Evolutionary conservation across 2,888 invertebrate species (phyloP).

Genomic region (Drosophila anomalata): DNA sequence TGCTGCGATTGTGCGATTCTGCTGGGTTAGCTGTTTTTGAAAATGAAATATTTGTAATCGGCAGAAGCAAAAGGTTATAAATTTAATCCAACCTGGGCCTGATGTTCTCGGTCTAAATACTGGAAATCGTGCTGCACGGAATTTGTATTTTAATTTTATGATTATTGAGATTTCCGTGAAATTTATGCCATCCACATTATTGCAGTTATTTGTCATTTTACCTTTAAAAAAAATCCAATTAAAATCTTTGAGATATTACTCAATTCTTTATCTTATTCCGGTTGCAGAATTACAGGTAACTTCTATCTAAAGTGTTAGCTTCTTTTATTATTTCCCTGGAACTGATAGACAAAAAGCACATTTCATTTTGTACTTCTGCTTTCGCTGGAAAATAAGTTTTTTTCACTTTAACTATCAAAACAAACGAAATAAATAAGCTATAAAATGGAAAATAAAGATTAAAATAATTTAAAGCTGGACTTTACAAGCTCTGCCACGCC

Average conservation of each 20-base stretch:
- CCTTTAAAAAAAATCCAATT: neutral
- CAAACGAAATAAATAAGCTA: constrained; percentile 34
- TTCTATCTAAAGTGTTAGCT: neutral
- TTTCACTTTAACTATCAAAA: constrained; percentile 8
- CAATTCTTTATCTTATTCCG: neutral
- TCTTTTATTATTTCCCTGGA: constrained; percentile 35
- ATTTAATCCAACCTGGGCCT: neutral
- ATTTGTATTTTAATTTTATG: constrained; percentile 11
- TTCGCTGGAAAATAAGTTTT: constrained; percentile 15
- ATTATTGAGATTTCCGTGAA: constrained; percentile 6
- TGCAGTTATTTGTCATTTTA: neutral
- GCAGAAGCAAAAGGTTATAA: constrained; percentile 18
- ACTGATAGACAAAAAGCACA: constrained; percentile 19
- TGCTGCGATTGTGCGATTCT: constrained; percentile 22
- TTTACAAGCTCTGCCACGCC: constrained; percentile 48
- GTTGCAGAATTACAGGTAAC: constrained; percentile 3
- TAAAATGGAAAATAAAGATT: constrained; percentile 22
- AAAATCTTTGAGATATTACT: neutral
- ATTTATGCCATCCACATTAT: neutral
- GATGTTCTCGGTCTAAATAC: constrained; percentile 11
- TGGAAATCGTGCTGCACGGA: constrained; percentile 17
- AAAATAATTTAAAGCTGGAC: constrained; percentile 23
- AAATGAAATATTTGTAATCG: constrained; percentile 37
- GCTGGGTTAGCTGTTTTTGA: constrained; percentile 20
- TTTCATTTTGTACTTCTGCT: constrained; percentile 20